Evolutionary conservation across 2,888 invertebrate genomes (phyloP), one percentile per base, ranked within the genome.

Genomic region (Vanessa cardui): DNA sequence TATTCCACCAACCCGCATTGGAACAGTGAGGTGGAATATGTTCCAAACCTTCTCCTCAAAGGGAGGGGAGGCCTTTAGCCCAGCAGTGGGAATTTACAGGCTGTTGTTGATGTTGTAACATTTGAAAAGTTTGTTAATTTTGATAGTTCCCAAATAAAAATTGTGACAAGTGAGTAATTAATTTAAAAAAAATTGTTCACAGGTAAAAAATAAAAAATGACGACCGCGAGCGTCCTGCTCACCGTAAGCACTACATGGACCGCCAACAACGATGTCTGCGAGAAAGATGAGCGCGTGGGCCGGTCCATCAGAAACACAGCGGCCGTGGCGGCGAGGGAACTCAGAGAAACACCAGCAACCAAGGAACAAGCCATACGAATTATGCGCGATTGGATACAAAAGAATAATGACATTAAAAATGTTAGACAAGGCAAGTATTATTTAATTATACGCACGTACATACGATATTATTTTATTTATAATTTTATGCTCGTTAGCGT

Each of bases 361-460:
- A 92, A 94, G 61, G 94, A 94, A 44, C 95, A 96, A 78, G 94
- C 95, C 2, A 83, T 96, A 60, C 83, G 88, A 15, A 94, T 96
- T 77, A 88, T 96, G 81, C 90, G 94, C 58, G 94, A 95, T 26
- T 96, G 96, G 96, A 94, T 96, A 71, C 84, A 89, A 50, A 94
- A 96, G 80, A 96, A 96, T 79, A 87, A 87, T 31, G 96, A 96
- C 78, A 93, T 97, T 70, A 93, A 92, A 79, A 95, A 96, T 82
- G 94, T 96, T 66, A 90, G 96, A 70, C 92, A 93, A 80, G 95
- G 95, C 95, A 83, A 78, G 72, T 46, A 12, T 26, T 15, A 26
- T 54, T 3, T 39, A 39, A n/a, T 6, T 47, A 18, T 12, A 9
- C 21, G 20, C 20, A 21, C 9, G 8, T 21, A 50, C n/a, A n/a